These are phyloP conservation scores for Dysmachus trigonus DNA, from an alignment of 2,888 invertebrate genomes.

Conservation along the genomic window DNA sequence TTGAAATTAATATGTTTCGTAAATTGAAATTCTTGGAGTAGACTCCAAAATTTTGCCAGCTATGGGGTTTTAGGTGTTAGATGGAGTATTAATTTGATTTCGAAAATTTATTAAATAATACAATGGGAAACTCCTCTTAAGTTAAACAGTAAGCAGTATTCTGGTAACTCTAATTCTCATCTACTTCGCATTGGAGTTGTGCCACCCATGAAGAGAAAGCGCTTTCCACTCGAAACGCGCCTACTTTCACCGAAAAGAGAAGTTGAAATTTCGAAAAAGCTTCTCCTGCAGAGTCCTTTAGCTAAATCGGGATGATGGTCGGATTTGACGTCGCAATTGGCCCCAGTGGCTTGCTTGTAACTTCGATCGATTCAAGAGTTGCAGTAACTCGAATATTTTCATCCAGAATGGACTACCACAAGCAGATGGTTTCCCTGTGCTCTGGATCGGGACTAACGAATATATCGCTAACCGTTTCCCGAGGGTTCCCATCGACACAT, in stretches of 20 bases:
- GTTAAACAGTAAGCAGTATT: too few relatives aligned
- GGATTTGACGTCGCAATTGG: slow-evolving; percentile 44
- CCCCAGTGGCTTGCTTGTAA: slow-evolving; percentile 24
- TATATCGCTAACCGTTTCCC: neutral
- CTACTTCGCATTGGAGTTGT: neutral
- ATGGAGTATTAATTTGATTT: too few relatives aligned
- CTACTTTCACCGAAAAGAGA: neutral
- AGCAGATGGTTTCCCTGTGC: slow-evolving; percentile 21
- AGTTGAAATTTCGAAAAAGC: slow-evolving; percentile 24
- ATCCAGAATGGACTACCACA: slow-evolving; percentile 18
- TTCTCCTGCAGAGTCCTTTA: neutral
- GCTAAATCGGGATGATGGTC: neutral
- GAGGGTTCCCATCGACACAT: neutral
- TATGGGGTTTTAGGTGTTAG: too few relatives aligned
- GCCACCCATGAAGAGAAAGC: neutral
- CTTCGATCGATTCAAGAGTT: slow-evolving; percentile 50
- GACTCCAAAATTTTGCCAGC: too few relatives aligned
- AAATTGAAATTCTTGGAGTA: too few relatives aligned
- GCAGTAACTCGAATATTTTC: slow-evolving; percentile 44
- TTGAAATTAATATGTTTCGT: too few relatives aligned
- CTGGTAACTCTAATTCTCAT: neutral
- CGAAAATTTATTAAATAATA: too few relatives aligned
- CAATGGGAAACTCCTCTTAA: too few relatives aligned
- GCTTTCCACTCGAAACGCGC: neutral
- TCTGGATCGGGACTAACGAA: neutral